These are phyloP conservation scores for Cottoperca gobio DNA, from an alignment of 2,797 vertebrate genomes.

Conservation along the genomic window DNA sequence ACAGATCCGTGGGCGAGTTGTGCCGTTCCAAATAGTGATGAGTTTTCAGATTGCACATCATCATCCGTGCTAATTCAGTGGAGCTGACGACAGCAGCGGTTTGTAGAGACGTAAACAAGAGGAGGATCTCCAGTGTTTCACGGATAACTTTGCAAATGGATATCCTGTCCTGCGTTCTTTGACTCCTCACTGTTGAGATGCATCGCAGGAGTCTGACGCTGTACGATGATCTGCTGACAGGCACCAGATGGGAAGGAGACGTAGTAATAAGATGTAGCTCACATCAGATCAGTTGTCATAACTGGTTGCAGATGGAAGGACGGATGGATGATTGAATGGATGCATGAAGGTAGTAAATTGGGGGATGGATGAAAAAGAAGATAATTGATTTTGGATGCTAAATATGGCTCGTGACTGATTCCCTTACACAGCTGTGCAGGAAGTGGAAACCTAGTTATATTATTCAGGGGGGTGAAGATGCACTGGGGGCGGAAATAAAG, in stretches of 20 bases:
- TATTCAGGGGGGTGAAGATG: not conserved
- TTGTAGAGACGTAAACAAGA: constrained; percentile 23
- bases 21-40: not conserved
- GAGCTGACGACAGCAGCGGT: constrained; percentile 16
- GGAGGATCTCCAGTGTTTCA: constrained; percentile 11
- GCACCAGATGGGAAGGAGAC: no score
- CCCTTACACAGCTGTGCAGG: not conserved
- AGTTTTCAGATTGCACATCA: constrained; percentile 1
- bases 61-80: not conserved
- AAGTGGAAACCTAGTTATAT: not conserved
- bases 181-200: constrained; percentile 8
- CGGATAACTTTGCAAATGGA: constrained; percentile 37
- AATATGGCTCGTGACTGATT: constrained; percentile 6
- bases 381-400: constrained; percentile 16
- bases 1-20: constrained; percentile 1
- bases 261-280: not conserved
- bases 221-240: not conserved
- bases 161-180: constrained; percentile 50
- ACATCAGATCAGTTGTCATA: not conserved
- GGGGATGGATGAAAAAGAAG: not conserved
- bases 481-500: not conserved
- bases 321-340: not conserved
- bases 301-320: constrained; percentile 11
- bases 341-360: not conserved
- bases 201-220: not conserved